phyloP scores from a whole-genome alignment of 1,140 invertebrate species.

The Bombus impatiens region DNA sequence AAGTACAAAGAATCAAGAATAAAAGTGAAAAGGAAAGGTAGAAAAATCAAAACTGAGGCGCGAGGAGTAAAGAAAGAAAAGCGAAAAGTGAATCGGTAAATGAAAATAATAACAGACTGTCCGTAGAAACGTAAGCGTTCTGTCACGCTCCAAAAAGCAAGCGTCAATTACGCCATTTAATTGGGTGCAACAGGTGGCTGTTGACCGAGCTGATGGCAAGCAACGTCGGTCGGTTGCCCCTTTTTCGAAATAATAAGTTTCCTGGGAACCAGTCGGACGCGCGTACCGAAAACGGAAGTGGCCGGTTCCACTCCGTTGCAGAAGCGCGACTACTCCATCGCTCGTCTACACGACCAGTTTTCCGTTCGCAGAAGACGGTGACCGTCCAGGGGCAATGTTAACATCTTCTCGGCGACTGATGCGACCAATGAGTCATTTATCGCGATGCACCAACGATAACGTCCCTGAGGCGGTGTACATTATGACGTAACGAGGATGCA shows the following conservation, averaged over 20 bases:
- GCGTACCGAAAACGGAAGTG: constrained; percentile 48
- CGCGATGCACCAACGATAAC: constrained; percentile 4
- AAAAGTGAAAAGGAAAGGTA: background rate
- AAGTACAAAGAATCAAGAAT: background rate
- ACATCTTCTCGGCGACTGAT: background rate
- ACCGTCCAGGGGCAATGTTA: constrained; percentile 10
- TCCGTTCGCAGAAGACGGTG: background rate
- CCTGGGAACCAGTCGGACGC: constrained; percentile 49
- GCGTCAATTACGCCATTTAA: constrained; percentile 71
- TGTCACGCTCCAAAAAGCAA: constrained; percentile 73
- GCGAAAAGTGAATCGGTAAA: constrained; percentile 15
- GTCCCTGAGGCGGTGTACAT: background rate
- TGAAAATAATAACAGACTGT: constrained; percentile 51
- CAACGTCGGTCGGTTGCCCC: constrained; percentile 9
- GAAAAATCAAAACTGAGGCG: background rate
- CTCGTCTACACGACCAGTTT: constrained; percentile 21
- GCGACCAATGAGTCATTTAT: constrained; percentile 39
- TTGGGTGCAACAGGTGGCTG: constrained; percentile 73
- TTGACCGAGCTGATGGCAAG: constrained; percentile 13
- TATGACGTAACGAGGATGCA: constrained; percentile 28
- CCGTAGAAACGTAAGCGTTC: constrained; percentile 20
- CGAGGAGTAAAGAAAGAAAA: background rate
- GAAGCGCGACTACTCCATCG: background rate
- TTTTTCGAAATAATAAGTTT: constrained; percentile 59
- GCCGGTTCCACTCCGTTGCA: constrained; percentile 37